Evolutionary conservation across 2,113 vertebrate species (phyloP).

Genomic region (Aphelocoma coerulescens): DNA sequence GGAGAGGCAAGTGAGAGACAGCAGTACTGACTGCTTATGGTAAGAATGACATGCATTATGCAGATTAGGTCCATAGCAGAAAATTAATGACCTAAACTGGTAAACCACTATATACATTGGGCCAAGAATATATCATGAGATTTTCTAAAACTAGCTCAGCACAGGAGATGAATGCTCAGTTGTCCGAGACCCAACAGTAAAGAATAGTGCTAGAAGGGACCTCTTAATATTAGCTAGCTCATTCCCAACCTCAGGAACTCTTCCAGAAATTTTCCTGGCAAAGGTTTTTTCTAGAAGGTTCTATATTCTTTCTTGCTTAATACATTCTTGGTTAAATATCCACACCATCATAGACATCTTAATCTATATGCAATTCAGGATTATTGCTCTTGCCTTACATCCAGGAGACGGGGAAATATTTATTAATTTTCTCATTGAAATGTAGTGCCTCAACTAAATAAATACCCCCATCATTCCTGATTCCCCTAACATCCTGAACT

Average conservation of each 20-base stretch:
- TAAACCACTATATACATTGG: not conserved
- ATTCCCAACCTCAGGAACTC: not conserved
- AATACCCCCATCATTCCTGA: not conserved
- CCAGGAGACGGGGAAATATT: not conserved
- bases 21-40: not conserved
- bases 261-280: not conserved
- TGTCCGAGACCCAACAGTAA: not conserved
- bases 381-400: not conserved
- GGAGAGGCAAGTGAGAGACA: not conserved
- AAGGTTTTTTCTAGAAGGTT: not conserved
- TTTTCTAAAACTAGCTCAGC: not conserved
- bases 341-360: not conserved
- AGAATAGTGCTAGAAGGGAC: not conserved
- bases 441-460: not conserved
- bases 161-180: not conserved
- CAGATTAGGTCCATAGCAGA: not conserved
- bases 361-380: not conserved
- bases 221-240: not conserved
- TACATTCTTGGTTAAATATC: not conserved
- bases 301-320: not conserved
- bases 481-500: accelerated
- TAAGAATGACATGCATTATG: not conserved
- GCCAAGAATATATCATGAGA: not conserved
- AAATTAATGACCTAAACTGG: not conserved
- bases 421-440: not conserved